Evolutionary conservation across 1,140 invertebrate species (phyloP).

Genomic region (Protaetia brevitarsis): DNA sequence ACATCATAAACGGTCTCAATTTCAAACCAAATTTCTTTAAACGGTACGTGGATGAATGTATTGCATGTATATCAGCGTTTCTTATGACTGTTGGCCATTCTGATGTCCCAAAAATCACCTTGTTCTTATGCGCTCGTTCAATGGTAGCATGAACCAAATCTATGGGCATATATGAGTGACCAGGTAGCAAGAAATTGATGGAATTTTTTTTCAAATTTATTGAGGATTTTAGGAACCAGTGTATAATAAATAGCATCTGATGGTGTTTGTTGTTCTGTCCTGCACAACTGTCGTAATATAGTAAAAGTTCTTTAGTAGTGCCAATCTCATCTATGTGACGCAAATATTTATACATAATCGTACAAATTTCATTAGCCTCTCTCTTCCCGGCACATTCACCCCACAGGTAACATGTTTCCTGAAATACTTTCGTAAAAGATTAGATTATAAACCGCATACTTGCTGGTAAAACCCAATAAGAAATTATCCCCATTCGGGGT

Average conservation of each 20-base stretch:
- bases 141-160: too few relatives aligned
- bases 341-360: too few relatives aligned
- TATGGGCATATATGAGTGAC: too few relatives aligned
- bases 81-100: not conserved
- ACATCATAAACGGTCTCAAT: too few relatives aligned
- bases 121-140: too few relatives aligned
- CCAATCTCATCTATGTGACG: not conserved
- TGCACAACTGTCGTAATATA: too few relatives aligned
- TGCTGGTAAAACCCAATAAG: not conserved
- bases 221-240: not conserved
- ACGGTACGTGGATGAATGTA: too few relatives aligned
- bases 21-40: too few relatives aligned
- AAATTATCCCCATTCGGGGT: conserved; percentile 18
- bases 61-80: not conserved
- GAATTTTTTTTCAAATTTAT: not conserved
- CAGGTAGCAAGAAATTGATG: too few relatives aligned
- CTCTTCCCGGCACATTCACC: conserved; percentile 45
- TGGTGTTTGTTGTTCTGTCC: conserved; percentile 9
- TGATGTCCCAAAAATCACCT: not conserved
- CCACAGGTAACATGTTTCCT: conserved; percentile 45
- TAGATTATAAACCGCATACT: conserved; percentile 44
- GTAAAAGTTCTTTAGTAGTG: not conserved
- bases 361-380: conserved; percentile 45
- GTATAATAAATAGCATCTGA: not conserved
- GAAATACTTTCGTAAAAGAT: conserved; percentile 44